These are phyloP conservation scores for Xanthia togata DNA, from an alignment of 2,888 invertebrate genomes.

Conservation along the genomic window DNA sequence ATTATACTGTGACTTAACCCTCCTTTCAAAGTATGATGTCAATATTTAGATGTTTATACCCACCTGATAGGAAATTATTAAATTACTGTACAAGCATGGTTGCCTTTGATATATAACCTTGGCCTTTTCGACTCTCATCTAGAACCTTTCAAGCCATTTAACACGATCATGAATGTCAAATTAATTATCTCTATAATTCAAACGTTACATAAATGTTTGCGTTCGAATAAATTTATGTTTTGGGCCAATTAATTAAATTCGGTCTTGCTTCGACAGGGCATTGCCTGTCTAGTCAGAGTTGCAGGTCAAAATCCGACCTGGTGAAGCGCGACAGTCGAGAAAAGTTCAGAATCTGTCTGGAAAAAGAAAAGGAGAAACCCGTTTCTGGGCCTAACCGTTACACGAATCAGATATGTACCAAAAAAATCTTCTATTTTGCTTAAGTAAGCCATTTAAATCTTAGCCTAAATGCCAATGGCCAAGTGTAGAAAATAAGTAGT, in stretches of 20 bases:
- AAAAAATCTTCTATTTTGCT: no score
- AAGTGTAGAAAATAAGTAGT: no score
- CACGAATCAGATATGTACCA: no score
- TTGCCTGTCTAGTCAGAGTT: conserved; percentile 60
- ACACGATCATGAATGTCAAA: conserved; percentile 10
- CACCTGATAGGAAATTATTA: neutral
- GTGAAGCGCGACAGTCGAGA: neutral
- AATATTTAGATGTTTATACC: neutral
- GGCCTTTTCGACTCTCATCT: neutral
- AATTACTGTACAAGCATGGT: neutral
- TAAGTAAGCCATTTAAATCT: no score
- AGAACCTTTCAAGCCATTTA: neutral
- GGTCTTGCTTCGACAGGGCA: conserved; percentile 38
- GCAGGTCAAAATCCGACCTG: conserved; percentile 34
- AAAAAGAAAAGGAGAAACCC: conserved; percentile 24
- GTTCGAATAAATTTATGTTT: conserved; percentile 4
- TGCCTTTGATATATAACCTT: neutral
- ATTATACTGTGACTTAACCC: no score
- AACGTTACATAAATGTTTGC: neutral
- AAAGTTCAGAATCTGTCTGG: neutral
- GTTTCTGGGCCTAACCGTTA: no score
- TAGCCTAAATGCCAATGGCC: no score
- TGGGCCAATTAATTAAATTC: conserved; percentile 19
- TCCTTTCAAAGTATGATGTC: no score
- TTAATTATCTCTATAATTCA: neutral